Conservation (phyloP, 2,888 invertebrate genomes). For the Troides oblongomaculatus region DNA sequence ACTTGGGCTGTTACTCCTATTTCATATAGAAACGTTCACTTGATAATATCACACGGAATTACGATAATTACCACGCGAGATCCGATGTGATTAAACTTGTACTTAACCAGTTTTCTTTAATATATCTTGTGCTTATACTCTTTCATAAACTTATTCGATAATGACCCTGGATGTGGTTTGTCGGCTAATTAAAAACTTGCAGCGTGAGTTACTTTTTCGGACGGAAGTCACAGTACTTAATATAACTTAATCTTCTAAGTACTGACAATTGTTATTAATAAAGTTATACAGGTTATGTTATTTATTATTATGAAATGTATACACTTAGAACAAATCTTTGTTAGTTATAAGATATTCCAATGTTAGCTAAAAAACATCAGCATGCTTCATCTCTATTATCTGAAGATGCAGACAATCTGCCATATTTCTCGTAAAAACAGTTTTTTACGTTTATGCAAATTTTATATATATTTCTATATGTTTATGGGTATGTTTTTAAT, state of each 20-base stretch:
- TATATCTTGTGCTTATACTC: conserved; percentile 2
- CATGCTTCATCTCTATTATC: too few species aligned
- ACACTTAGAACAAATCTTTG: too few species aligned
- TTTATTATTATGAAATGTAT: too few species aligned
- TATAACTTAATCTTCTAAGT: neutral
- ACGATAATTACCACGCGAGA: conserved; percentile 25
- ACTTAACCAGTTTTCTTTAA: conserved; percentile 6
- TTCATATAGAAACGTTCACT: conserved; percentile 23
- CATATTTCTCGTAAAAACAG: too few species aligned
- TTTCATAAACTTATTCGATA: conserved; percentile 1
- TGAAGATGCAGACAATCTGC: too few species aligned
- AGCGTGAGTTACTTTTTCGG: neutral
- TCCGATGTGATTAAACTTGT: conserved; percentile 22
- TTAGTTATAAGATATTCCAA: too few species aligned
- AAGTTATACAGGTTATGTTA: too few species aligned
- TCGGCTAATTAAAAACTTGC: neutral
- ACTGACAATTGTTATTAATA: too few species aligned
- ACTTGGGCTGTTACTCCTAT: conserved; percentile 25
- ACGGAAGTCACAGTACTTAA: neutral
- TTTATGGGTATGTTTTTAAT: too few species aligned
- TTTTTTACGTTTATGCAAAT: too few species aligned
- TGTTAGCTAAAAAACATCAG: too few species aligned
- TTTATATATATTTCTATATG: too few species aligned
- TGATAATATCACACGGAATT: conserved; percentile 23
- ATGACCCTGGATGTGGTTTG: neutral